Evolutionary conservation across 37 sponge, comb jelly and placozoan genomes (phyloP), one percentile per base, ranked within the genome.

Genomic region (Crambe crambe): DNA sequence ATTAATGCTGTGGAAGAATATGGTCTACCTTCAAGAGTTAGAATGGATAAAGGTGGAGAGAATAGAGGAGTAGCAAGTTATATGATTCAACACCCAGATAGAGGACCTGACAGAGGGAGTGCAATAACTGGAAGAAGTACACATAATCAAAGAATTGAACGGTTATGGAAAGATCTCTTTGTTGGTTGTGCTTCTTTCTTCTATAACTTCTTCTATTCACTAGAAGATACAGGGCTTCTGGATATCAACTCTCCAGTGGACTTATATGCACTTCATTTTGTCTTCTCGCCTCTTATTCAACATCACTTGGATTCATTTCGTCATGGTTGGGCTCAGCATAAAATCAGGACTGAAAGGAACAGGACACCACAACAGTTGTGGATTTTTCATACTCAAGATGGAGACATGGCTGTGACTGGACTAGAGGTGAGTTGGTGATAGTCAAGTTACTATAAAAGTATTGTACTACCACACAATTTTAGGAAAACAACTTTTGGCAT

Each of bases 61-160:
- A 90, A 90, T 76, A 66, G 80, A 17, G 18, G 23, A 10, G 86
- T 90, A 23, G 86, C 73, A 38, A 21, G 58, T 27, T 90, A 80
- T 66, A 86, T 91, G 87, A 20, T 91, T 37, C 58, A 91, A 29
- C 92, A 90, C 42, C 72, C 83, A 38, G 83, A 74, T 39, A 69
- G 92, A 32, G 92, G 92, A 25, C 56, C 82, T 61, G 82, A 56
- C 17, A 82, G 92, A 62, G 84, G 80, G 0, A 82, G 84, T 74
- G 73, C 74, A 3, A 91, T 91, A 40, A 78, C 75, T 34, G 91
- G 86, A 2, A 18, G 72, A 22, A 91, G 87, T 37, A 68, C 72
- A 36, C 89, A 92, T 60, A 92, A 92, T 42, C 93, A 92, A 62
- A 66, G 89, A 18, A 92, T 92, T 41, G 89, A 92, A 60, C 26